Conservation (phyloP, 2,797 vertebrate genomes). For the Balearica regulorum region DNA sequence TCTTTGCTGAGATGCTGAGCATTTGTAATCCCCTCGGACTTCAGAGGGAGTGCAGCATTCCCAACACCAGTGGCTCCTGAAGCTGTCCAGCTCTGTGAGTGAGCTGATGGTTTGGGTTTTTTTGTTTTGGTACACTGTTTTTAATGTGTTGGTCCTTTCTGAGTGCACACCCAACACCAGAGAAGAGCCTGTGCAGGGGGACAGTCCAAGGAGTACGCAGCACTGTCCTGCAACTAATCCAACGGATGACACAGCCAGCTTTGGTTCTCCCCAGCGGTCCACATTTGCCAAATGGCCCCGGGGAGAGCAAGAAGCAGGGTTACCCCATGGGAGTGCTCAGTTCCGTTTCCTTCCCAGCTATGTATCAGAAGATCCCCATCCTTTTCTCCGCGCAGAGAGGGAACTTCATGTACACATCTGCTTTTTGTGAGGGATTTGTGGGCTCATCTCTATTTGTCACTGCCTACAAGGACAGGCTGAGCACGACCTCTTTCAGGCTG, state of each 20-base stretch:
- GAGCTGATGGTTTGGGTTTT: background rate
- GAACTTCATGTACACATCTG: background rate
- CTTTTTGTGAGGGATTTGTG: background rate
- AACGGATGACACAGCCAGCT: fast-evolving
- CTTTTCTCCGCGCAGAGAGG: background rate
- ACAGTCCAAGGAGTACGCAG: fast-evolving
- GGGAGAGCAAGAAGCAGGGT: background rate
- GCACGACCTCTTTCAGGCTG: background rate
- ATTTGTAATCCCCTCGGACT: background rate
- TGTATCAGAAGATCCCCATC: background rate
- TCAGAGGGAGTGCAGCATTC: background rate
- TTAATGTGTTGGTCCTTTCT: background rate
- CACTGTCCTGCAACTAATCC: background rate
- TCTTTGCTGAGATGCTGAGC: background rate
- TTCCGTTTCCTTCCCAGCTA: background rate
- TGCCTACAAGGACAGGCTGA: background rate
- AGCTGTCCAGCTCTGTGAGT: background rate
- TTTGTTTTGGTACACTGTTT: background rate
- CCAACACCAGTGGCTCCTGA: background rate
- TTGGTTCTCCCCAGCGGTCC: background rate
- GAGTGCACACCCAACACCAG: background rate
- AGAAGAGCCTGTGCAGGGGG: background rate
- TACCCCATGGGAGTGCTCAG: background rate
- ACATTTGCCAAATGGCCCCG: background rate
- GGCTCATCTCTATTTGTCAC: background rate